These are phyloP conservation scores for Pseudochirops cupreus DNA, from an alignment of 2,797 vertebrate genomes.

Conservation along the genomic window DNA sequence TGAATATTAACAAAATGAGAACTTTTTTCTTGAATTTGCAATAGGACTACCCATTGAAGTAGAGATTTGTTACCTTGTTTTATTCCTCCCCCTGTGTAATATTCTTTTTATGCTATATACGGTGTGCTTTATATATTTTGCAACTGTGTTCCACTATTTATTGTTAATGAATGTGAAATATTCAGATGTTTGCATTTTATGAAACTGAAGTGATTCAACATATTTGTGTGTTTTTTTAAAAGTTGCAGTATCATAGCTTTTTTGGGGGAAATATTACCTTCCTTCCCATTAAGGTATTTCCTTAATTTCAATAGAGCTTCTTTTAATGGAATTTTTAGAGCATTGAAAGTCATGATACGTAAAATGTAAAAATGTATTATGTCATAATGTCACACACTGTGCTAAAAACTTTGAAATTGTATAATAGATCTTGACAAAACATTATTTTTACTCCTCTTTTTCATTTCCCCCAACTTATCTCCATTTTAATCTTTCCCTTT, in stretches of 20 bases:
- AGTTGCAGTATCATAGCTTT: constrained; percentile 85
- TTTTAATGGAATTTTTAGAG: constrained; percentile 52
- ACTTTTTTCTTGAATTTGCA: constrained; percentile 53
- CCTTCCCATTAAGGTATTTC: constrained; percentile 51
- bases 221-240: constrained; percentile 79
- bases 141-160: constrained; percentile 68
- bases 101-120: constrained; percentile 88
- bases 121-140: constrained; percentile 78
- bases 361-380: constrained; percentile 52
- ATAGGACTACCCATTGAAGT: constrained; percentile 62
- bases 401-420: constrained; percentile 27
- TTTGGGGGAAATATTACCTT: constrained; percentile 42
- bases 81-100: constrained; percentile 87
- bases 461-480: constrained; percentile 42
- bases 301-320: constrained; percentile 43
- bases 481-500: constrained; percentile 19
- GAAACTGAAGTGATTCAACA: constrained; percentile 65
- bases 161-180: constrained; percentile 72
- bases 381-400: neutral
- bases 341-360: constrained; percentile 29
- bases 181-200: constrained; percentile 24
- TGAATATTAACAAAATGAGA: constrained; percentile 66
- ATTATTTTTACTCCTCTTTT: constrained; percentile 33
- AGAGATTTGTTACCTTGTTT: constrained; percentile 48
- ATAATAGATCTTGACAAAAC: constrained; percentile 29